Conservation (phyloP, 2,888 invertebrate species). For the Poecilobothrus nobilitatus region DNA sequence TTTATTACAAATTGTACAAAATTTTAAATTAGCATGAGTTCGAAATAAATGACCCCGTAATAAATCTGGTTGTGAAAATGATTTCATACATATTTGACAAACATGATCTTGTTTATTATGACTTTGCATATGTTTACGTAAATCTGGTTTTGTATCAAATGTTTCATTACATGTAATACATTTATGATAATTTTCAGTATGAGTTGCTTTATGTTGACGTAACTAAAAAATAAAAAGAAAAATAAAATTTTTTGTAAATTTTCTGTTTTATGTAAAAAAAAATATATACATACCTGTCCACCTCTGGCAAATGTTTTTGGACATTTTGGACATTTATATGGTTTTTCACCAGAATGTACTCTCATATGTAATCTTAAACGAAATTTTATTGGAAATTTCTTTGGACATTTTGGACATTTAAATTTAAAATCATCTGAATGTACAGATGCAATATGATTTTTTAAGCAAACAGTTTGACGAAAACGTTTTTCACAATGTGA, state of each 20-base stretch:
- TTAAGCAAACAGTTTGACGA: constrained; percentile 55
- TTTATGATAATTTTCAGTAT: constrained; percentile 51
- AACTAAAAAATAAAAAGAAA: constrained; percentile 28
- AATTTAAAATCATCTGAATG: constrained; percentile 45
- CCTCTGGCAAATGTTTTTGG: constrained; percentile 61
- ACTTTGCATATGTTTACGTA: constrained; percentile 56
- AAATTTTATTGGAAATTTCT: constrained; percentile 67
- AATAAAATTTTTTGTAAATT: not conserved
- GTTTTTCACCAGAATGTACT: constrained; percentile 62
- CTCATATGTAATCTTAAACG: constrained; percentile 64
- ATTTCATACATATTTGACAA: constrained; percentile 72
- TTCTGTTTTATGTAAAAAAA: too few species aligned
- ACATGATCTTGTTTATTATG: constrained; percentile 69
- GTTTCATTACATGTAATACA: constrained; percentile 63
- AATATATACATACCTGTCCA: constrained; percentile 51
- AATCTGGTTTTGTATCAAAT: constrained; percentile 58
- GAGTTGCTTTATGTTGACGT: constrained; percentile 62
- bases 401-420: constrained; percentile 65
- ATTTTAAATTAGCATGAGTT: constrained; percentile 62
- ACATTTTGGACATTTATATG: constrained; percentile 56
- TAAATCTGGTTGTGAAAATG: constrained; percentile 65
- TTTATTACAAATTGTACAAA: constrained; percentile 73
- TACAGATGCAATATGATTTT: constrained; percentile 49
- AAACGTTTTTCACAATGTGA: constrained; percentile 55
- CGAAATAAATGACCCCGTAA: constrained; percentile 64